phyloP scores from a whole-genome alignment of 2,888 invertebrate genomes.

The Liodrosophila aerea region DNA sequence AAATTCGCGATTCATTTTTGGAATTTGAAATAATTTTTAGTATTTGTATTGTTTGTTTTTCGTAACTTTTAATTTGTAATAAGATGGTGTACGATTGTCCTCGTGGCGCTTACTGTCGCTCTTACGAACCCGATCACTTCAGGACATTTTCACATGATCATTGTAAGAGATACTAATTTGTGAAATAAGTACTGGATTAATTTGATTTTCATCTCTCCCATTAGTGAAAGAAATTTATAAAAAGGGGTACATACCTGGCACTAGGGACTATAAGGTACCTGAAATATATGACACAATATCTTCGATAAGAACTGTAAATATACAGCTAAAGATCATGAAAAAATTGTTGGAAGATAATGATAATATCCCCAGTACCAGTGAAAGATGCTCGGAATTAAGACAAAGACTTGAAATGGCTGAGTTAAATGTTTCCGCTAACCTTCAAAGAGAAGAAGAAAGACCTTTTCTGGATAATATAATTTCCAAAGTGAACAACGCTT shows the following conservation, averaged over 20 bases:
- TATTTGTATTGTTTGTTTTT: too few relatives aligned
- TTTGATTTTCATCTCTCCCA: background rate
- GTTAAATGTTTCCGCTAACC: too few relatives aligned
- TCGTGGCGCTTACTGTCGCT: too few relatives aligned
- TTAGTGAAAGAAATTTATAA: slow-evolving; percentile 87
- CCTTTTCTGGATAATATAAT: too few relatives aligned
- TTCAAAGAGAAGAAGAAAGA: slow-evolving; percentile 81
- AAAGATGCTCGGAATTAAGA: too few relatives aligned
- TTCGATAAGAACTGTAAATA: slow-evolving; percentile 84
- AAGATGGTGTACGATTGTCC: too few relatives aligned
- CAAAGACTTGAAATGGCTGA: too few relatives aligned
- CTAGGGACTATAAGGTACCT: slow-evolving; percentile 84
- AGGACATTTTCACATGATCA: slow-evolving; percentile 91
- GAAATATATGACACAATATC: too few relatives aligned
- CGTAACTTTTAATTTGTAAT: too few relatives aligned
- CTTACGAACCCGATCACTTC: slow-evolving; percentile 93
- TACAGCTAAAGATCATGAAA: slow-evolving; percentile 85
- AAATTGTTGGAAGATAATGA: slow-evolving; percentile 69
- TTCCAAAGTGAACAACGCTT: too few relatives aligned
- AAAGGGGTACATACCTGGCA: slow-evolving; percentile 74
- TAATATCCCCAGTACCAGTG: background rate
- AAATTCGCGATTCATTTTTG: too few relatives aligned
- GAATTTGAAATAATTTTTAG: too few relatives aligned
- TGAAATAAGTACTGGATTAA: background rate
- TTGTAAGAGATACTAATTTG: slow-evolving; percentile 83